A percentile compares a stretch with the other conserved stretches of the same genome.
Conservation (phyloP, 2,888 invertebrate species). For the Lepetodrilus schrolli region DNA sequence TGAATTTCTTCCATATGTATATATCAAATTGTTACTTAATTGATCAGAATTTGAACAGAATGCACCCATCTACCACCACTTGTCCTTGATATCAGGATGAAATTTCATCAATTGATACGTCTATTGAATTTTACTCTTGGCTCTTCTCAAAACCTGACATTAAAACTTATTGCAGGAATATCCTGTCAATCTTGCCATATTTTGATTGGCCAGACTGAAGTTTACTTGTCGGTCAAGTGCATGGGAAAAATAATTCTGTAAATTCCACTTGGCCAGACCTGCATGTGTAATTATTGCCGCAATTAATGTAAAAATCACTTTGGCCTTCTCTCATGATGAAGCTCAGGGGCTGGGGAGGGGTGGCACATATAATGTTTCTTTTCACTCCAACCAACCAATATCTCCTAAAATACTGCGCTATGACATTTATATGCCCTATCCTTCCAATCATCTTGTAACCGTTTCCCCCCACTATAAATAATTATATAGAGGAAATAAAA, state of each 20-base stretch:
- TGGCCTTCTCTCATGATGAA: conserved; percentile 25
- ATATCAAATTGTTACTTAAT: too few relatives aligned
- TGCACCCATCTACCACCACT: too few relatives aligned
- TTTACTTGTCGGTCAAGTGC: conserved; percentile 13
- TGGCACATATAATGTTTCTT: conserved; percentile 14
- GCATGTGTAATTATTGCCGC: background rate
- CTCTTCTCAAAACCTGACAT: too few relatives aligned
- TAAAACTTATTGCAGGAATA: too few relatives aligned
- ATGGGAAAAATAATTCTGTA: conserved; percentile 14
- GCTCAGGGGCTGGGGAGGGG: background rate
- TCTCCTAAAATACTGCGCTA: conserved; percentile 18
- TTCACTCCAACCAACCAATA: background rate
- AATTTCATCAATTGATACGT: too few relatives aligned
- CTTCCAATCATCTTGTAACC: background rate
- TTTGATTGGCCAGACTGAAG: background rate
- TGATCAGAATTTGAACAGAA: too few relatives aligned
- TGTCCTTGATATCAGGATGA: too few relatives aligned
- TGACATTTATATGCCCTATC: background rate
- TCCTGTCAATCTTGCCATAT: background rate
- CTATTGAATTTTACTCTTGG: too few relatives aligned
- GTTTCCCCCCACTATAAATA: background rate
- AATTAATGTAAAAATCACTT: conserved; percentile 21
- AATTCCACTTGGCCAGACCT: conserved; percentile 5
- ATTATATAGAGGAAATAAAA: conserved; percentile 11
- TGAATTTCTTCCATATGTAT: too few relatives aligned